Base-by-base conservation (phyloP, 2,797 vertebrate genomes). In the Molossus molossus region DNA sequence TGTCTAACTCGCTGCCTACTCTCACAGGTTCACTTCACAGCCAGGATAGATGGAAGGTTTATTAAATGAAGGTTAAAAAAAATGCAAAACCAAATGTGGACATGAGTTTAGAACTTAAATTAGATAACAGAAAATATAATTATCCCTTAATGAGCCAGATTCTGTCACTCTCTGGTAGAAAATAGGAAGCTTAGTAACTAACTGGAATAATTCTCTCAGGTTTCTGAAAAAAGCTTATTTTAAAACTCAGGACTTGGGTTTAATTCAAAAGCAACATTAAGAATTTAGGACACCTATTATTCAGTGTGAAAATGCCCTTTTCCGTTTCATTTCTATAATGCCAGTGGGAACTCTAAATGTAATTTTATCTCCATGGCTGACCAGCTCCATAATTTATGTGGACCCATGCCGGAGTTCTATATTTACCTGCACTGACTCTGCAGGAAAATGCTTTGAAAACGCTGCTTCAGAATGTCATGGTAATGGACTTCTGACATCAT, bases 341-440 rank as follows among this genome's bases (percentile, higher is more conserved):
- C 64, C 87, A 94, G 64, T 89, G 92, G 82, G 77, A 96, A 50
- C 14, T 55, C 50, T 75, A 70, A 96, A 81, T 80, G 57, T 70
- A 97, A 97, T 97, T 97, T 72, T 95, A 94, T 95, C 85, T 94
- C 82, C 90, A 81, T 95, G 87, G 95, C 84, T 96, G 96, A 92
- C 96, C 96, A 95, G n/a, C 65, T 94, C 87, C 93, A 94, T 95
- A 97, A 97, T 97, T 97, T 94, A 90, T 97, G 85, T 90, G 70
- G 70, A 92, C 84, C 72, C 81, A 97, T 93, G 65, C 81, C 85
- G 75, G 18, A 73, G 70, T 90, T 76, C 90, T 96, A 80, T 90
- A 95, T 97, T 97, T 97, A 95, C 94, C 75, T 97, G 23, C 45
- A 57, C 33, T 88, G 60, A 83, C 90, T 97, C 97, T 88, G 88